Base-by-base conservation (phyloP, 1,140 invertebrate species). In the Trachymyrmex cornetzi region DNA sequence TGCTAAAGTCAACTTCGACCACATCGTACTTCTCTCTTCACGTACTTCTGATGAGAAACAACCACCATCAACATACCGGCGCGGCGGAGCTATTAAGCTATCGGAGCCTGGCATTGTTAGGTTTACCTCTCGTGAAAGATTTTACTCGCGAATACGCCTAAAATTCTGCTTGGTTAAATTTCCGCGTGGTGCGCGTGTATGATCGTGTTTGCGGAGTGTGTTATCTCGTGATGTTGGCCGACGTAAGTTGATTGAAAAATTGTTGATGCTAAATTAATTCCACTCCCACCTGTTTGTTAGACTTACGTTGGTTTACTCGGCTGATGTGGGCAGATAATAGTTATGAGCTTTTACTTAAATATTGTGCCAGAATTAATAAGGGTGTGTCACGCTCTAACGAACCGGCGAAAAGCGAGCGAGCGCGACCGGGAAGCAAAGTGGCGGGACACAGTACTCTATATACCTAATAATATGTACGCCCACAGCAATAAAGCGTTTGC, bases 311-410 rank as follows among this genome's bases (percentile, higher is more conserved):
- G 84, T 82, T 84, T 75, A n/a, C 50, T 22, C 19, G 66, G 69
- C 34, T 22, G 61, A 77, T 71, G 75, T 81, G 59, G 55, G 69
- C 38, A 55, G 55, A 77, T 79, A 81, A 77, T 66, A 57, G 55
- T 77, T 77, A 69, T 66, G 77, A 80, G 75, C 38, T 75, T 72
- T 50, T 81, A 88, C 80, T 89, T 90, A 88, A 93, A 92, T 92
- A 92, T 93, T 92, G 69, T 88, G 79, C 74, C 79, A 67, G 86
- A 85, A 92, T 92, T 91, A 92, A 92, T 87, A 91, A 80, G 84
- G 88, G 86, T 86, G 90, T 87, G 90, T 85, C 92, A 75, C 71
- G 87, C 84, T 86, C 79, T 88, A 93, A 91, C 88, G 88, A 93
- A 89, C 87, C 88, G 87, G 86, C 77, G 71, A 88, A 90, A 90